Evolutionary conservation across 2,888 invertebrate species (phyloP).

Genomic region (Rhabditoides inermis): DNA sequence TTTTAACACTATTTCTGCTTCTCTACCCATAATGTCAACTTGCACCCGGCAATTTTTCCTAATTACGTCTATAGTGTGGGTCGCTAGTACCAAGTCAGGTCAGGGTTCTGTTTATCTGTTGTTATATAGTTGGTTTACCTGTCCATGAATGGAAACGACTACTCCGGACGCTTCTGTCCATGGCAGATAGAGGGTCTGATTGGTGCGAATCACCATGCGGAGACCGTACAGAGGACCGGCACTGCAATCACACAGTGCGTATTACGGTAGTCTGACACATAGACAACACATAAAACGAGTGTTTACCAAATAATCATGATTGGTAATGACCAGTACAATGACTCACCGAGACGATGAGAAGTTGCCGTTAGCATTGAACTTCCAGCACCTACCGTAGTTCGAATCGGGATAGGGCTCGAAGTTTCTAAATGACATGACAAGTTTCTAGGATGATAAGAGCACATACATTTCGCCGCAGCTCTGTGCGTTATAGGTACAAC

Average conservation of each 20-base stretch:
- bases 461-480: slow-evolving; percentile 35
- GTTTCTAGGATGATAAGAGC: neutral
- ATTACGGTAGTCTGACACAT: too few species aligned
- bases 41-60: too few species aligned
- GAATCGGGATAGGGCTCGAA: slow-evolving; percentile 52
- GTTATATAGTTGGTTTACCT: slow-evolving; percentile 15
- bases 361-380: slow-evolving; percentile 21
- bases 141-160: slow-evolving; percentile 52
- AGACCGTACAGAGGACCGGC: slow-evolving; percentile 53
- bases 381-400: slow-evolving; percentile 23
- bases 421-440: slow-evolving; percentile 45
- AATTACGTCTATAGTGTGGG: too few species aligned
- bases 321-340: too few species aligned
- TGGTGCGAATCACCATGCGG: slow-evolving; percentile 35
- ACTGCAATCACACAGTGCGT: too few species aligned
- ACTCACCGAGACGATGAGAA: slow-evolving; percentile 32
- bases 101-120: neutral
- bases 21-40: too few species aligned
- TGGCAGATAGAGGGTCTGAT: slow-evolving; percentile 43
- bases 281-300: too few species aligned
- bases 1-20: too few species aligned
- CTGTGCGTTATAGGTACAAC: slow-evolving; percentile 45
- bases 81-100: too few species aligned
- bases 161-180: slow-evolving; percentile 53
- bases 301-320: too few species aligned